Base-by-base conservation (phyloP, 2,797 vertebrate species). In the Schizothorax lantsangensis region DNA sequence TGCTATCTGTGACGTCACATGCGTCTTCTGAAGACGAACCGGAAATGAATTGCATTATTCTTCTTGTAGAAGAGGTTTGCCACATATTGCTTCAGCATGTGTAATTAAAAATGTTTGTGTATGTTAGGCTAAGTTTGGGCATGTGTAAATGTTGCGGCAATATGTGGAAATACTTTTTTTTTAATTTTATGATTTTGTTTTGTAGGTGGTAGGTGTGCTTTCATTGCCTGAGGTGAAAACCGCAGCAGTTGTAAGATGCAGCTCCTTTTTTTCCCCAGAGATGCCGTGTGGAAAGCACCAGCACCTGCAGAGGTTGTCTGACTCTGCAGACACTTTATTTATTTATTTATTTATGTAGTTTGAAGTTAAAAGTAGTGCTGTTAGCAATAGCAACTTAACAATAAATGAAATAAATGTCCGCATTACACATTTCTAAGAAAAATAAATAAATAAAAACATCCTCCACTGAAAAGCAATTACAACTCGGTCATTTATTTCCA, bases 191-290 rank as follows among this genome's bases (percentile, higher is more conserved):
- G 11, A 78, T 78, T 57, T 40, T 15, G 21, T 36, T 33, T 38
- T 38, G 33, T 38, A 78, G 49, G 19, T 78, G 5, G 49, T 57
- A 23, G 49, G 30, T 59, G 75, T n/a, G 33, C 21, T 78, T 57
- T 78, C 52, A 59, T 9, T 57, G 75, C 75, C 52, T 57, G 21
- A 78, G 75, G 75, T 57, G 33, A 59, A 78, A 57, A 54, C 49
- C 11, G 11, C 49, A 38, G 33, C 52, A 78, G 52, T 54, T 59
- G 14, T 40, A 57, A 9, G 33, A 38, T 78, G 21, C 33, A 40
- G 49, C 3, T 49, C n/a, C 7, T 1, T 77, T 21, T 72, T 68
- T 36, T 26, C 19, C 7, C 11, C 40, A 72, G 40, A 72, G 23
- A 72, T 45, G 40, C 69, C 3, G 40, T 43, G 33, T 69, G 66